These are phyloP conservation scores for Dendrolimus houi DNA, from an alignment of 2,888 invertebrate genomes.

Conservation along the genomic window DNA sequence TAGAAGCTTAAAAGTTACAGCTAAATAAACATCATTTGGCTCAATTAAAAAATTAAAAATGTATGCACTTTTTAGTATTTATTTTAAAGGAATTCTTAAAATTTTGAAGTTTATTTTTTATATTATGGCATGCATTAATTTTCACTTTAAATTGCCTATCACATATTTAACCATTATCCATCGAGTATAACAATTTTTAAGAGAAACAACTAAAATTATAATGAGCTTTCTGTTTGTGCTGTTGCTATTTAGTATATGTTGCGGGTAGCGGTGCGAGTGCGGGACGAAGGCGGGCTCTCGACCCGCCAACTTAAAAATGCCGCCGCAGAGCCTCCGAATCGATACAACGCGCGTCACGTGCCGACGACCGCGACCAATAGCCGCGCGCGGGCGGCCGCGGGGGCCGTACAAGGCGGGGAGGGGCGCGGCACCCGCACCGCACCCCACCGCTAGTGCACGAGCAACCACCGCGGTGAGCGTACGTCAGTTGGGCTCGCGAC, in stretches of 20 bases:
- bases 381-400: constrained; percentile 51
- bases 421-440: constrained; percentile 30
- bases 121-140: too few species aligned
- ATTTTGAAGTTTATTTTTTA: too few species aligned
- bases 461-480: constrained; percentile 35
- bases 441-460: constrained; percentile 58
- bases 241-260: constrained; percentile 26
- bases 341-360: constrained; percentile 84
- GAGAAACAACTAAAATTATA: neutral
- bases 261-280: constrained; percentile 51
- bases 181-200: too few species aligned
- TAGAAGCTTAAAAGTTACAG: too few species aligned
- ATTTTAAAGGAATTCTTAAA: too few species aligned
- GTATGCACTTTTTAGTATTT: too few species aligned
- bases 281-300: constrained; percentile 67
- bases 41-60: too few species aligned
- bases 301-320: constrained; percentile 85
- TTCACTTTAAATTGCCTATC: too few species aligned
- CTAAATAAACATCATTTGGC: too few species aligned
- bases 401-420: constrained; percentile 35
- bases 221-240: constrained; percentile 17
- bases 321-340: constrained; percentile 87
- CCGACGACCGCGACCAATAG: constrained; percentile 69
- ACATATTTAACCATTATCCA: too few species aligned
- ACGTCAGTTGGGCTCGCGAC: constrained; percentile 29